phyloP scores from a whole-genome alignment of 2,888 invertebrate species.

The Listrodromus nycthemerus region DNA sequence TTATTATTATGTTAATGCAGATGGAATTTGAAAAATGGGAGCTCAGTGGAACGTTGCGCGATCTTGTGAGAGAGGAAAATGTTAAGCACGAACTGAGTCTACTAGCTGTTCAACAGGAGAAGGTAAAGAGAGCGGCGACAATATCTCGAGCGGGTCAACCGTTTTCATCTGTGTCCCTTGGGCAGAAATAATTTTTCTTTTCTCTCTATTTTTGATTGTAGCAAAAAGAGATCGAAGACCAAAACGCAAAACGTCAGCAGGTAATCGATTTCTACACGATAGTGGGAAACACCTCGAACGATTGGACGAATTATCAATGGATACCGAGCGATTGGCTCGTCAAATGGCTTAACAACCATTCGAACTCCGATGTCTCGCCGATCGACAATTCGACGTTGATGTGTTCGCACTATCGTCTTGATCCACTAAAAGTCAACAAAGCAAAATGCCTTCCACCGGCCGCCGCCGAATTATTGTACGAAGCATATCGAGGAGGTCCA shows the following conservation, averaged over 20 bases:
- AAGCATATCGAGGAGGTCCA: constrained; percentile 84
- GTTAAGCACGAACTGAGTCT: constrained; percentile 80
- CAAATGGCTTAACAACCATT: constrained; percentile 84
- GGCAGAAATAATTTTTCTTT: not conserved
- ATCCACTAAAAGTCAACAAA: constrained; percentile 84
- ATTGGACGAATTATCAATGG: constrained; percentile 84
- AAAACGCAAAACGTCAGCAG: constrained; percentile 80
- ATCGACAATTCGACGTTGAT: constrained; percentile 84
- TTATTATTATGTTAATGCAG: constrained; percentile 65
- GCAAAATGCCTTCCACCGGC: constrained; percentile 84
- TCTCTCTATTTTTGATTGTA: constrained; percentile 63
- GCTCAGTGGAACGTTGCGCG: constrained; percentile 79
- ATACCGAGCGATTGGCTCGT: constrained; percentile 86
- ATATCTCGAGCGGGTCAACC: not conserved
- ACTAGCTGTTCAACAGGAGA: constrained; percentile 80
- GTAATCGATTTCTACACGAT: constrained; percentile 81
- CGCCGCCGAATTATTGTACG: constrained; percentile 84
- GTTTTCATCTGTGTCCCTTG: not conserved
- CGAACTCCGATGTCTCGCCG: constrained; percentile 78
- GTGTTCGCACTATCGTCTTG: constrained; percentile 85
- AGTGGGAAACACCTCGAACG: constrained; percentile 69
- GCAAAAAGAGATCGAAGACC: constrained; percentile 82
- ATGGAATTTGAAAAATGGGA: constrained; percentile 82
- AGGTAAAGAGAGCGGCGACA: constrained; percentile 70
- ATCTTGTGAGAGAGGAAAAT: constrained; percentile 81